Base-by-base conservation (phyloP, 2,113 vertebrate species). In the Urocolius indicus region DNA sequence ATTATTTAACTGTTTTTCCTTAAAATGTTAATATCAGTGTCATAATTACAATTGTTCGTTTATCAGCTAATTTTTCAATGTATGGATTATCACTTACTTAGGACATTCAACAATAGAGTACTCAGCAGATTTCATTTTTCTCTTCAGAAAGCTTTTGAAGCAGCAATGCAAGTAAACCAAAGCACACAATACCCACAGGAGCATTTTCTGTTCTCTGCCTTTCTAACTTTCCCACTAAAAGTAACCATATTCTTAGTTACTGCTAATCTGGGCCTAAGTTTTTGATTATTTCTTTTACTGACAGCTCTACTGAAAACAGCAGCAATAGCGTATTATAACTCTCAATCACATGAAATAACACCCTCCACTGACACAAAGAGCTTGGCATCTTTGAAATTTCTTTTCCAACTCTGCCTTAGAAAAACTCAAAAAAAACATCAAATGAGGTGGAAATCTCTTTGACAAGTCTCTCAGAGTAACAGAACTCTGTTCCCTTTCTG, bases 231-330 rank as follows among this genome's bases (percentile, higher is more conserved):
- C 34, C 65, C 68, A 59, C 55, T 43, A 45, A 79, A 89, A 91
- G 45, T 27, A 78, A 62, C 32, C 49, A 61, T 72, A 63, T 82
- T 93, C 85, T 77, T 38, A 87, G 72, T 76, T 62, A 12, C 27
- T 86, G 54, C n/a, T 97, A 97, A 94, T 77, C 77, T 92, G 54
- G 76, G 73, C 41, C 81, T 69, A 45, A 78, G 81, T 83, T 90
- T 63, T 84, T 82, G 85, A 77, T 63, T 34, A 65, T 62, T 96
- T 48, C 26, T 75, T 92, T 83, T 93, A 90, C 61, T 86, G 49
- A 45, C 69, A 77, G 26, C 34, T 68, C 49, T n/a, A 57, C 26
- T 59, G 79, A 68, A 55, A 92, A 75, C 16, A 90, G 62, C 20
- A 71, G 75, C 22, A 88, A 41, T 83, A 76, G 13, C 20, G 19